Conservation (phyloP, 2,113 vertebrate species). For the Manacus vitellinus region DNA sequence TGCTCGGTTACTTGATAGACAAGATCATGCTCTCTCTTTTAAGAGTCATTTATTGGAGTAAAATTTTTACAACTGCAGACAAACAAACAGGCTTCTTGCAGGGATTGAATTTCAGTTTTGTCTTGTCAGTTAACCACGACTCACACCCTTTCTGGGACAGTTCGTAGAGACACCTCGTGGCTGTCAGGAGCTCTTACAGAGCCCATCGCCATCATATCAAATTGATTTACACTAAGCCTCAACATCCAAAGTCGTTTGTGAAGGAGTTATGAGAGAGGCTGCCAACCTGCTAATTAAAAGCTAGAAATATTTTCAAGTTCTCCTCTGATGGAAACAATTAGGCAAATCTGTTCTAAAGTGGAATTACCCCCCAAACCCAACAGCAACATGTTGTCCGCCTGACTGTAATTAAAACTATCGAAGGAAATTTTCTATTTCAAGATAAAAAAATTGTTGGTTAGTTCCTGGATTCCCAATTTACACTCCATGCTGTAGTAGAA, state of each 20-base stretch:
- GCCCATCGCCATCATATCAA: rapidly evolving
- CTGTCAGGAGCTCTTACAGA: constrained; percentile 20
- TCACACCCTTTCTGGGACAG: not conserved
- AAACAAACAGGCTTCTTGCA: constrained; percentile 9
- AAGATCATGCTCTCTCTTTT: not conserved
- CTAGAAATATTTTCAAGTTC: not conserved
- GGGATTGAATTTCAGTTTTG: not conserved
- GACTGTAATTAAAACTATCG: not conserved
- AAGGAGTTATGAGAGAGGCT: not conserved
- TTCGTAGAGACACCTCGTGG: constrained; percentile 42
- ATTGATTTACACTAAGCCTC: not conserved
- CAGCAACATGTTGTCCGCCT: not conserved
- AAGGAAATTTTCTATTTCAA: constrained; percentile 13
- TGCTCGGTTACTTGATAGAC: not conserved
- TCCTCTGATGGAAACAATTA: not conserved
- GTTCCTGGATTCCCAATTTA: not conserved
- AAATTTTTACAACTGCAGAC: not conserved
- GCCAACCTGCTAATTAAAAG: constrained; percentile 22
- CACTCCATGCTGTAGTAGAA: not conserved
- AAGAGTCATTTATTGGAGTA: not conserved
- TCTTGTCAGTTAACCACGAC: not conserved
- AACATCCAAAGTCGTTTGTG: not conserved
- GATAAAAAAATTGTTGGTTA: not conserved
- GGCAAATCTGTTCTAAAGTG: not conserved
- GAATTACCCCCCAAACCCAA: not conserved